Evolutionary conservation across 37 sponge, comb jelly and placozoan species (phyloP), one percentile per base, ranked within the genome.

Genomic region (Tethya wilhelma): DNA sequence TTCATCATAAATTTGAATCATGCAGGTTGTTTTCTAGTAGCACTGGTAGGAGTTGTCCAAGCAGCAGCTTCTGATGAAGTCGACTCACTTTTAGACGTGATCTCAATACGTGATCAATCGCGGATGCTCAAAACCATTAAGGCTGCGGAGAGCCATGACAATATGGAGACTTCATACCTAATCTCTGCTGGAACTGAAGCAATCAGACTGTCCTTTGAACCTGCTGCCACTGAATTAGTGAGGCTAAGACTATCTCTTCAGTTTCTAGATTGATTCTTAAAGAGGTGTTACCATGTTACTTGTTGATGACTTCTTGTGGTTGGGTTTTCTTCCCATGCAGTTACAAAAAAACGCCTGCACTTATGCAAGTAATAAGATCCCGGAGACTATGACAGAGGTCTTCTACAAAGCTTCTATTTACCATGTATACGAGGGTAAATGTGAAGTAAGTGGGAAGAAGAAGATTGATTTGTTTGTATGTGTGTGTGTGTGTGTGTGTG

Each of bases 361-460:
- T 44, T 58, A 49, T 64, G 78, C 65, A 19, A 65, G 60, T 44
- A 38, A 38, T 1, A 38, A 76, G 25, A 40, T 29, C 19, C 17
- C 44, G n/a, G 11, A 44, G 19, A 41, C 64, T 14, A 41, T 88
- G 44, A 42, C 41, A 7, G 68, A 69, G 30, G 20, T 82, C 7
- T 82, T 77, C 36, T 69, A 82, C 30, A 45, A 53, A 6, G 22
- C 83, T 0, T 88, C 77, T 12, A 70, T 76, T n/a, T n/a, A n/a
- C n/a, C n/a, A n/a, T n/a, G n/a, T n/a, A n/a, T n/a, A n/a, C n/a
- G n/a, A n/a, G n/a, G n/a, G n/a, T n/a, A n/a, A n/a, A n/a, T n/a
- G n/a, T n/a, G n/a, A n/a, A n/a, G n/a, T n/a, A n/a, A n/a, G n/a
- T n/a, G n/a, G n/a, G n/a, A n/a, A n/a, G n/a, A n/a, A n/a, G n/a